Percentiles rank a stretch among this genome's conserved stretches.
phyloP scores from a whole-genome alignment of 2,113 vertebrate species.

The Serinus canaria region DNA sequence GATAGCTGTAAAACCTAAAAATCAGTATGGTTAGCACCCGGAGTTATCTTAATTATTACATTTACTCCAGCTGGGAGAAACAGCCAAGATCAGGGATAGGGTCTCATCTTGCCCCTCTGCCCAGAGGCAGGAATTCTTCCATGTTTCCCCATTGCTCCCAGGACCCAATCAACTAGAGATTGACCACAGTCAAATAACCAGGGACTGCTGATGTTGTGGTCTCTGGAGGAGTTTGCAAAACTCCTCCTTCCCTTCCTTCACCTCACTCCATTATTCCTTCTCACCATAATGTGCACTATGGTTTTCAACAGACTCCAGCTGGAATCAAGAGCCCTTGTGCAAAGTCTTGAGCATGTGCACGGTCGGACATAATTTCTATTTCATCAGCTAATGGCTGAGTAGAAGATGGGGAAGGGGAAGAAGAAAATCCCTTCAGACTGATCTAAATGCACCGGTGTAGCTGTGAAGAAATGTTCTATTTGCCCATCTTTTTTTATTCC shows the following conservation, averaged over 20 bases:
- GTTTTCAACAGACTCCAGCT: neutral
- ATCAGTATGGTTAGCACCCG: neutral
- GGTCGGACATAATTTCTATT: neutral
- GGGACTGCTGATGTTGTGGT: neutral
- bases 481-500: neutral
- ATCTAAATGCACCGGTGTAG: neutral
- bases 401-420: neutral
- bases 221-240: neutral
- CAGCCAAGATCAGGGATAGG: neutral
- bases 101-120: neutral
- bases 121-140: neutral
- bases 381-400: neutral
- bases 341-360: neutral
- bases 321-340: neutral
- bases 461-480: neutral
- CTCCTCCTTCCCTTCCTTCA: neutral
- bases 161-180: neutral
- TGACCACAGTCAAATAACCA: neutral
- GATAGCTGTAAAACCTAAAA: constrained; percentile 7
- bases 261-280: neutral
- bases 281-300: neutral
- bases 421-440: neutral
- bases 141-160: neutral
- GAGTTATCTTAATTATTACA: neutral
- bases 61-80: neutral